phyloP scores from a whole-genome alignment of 2,888 invertebrate genomes.

The Stenotaenia linearis region DNA sequence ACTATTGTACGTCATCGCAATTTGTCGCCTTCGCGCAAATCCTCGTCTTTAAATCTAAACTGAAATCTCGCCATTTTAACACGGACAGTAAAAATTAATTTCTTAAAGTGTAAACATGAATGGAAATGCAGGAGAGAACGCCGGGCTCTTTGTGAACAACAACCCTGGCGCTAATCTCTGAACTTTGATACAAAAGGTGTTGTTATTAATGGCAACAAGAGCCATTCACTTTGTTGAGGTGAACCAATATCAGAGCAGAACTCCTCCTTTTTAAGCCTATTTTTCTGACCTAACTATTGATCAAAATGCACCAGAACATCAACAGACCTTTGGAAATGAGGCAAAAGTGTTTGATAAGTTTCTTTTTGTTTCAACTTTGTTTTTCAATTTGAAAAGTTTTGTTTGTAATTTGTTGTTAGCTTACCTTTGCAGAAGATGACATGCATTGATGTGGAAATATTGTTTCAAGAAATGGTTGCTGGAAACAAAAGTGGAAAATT shows the following conservation, averaged over 20 bases:
- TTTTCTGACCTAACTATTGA: not conserved
- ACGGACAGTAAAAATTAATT: not conserved
- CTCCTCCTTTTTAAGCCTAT: not conserved
- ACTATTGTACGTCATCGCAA: too few relatives aligned
- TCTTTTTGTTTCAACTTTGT: not conserved
- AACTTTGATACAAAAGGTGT: not conserved
- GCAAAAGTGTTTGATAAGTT: not conserved
- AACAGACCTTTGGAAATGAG: not conserved
- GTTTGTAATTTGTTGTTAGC: not conserved
- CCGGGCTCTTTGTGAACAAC: not conserved
- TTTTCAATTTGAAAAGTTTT: not conserved
- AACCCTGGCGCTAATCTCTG: not conserved
- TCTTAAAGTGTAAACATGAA: not conserved
- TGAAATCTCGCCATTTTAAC: not conserved
- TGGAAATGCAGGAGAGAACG: not conserved
- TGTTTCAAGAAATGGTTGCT: not conserved
- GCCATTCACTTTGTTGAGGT: not conserved
- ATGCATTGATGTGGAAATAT: not conserved
- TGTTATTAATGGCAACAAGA: not conserved
- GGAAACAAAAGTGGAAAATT: not conserved
- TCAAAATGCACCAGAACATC: not conserved
- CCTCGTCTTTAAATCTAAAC: not conserved
- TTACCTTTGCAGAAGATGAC: not conserved
- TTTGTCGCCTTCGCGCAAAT: too few relatives aligned
- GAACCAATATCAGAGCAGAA: not conserved